Evolutionary conservation across 2,797 vertebrate genomes (phyloP), one percentile per base, ranked within the genome.

Genomic region (Kryptolebias ocellatus): DNA sequence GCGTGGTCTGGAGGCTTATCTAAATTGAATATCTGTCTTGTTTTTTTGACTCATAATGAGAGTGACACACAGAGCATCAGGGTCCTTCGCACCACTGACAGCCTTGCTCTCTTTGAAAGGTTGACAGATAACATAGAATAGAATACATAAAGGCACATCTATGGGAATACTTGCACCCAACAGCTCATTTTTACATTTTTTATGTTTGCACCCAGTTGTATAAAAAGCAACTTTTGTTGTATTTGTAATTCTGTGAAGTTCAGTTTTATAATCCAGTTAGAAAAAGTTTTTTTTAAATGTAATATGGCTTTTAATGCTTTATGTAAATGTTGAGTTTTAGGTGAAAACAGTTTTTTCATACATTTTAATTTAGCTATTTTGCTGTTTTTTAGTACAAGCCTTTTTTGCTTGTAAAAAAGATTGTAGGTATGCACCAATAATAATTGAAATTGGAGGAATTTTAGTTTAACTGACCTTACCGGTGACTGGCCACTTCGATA

Each of bases 1-100:
- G 88, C 89, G 52, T 83, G 87, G 85, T 89, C 85, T 76, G 83
- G 87, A 85, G 86, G 88, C 87, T 92, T 94, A 94, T 94, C 93
- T 94, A 92, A 94, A 94, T 94, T 93, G 91, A 94, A 94, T 93
- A 94, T 94, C 93, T 92, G 84, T 87, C 92, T 92, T 93, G 90
- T 93, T 93, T 94, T 92, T 91, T 89, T 89, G 87, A 72, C 74
- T 84, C 90, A 87, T 90, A 94, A 92, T 92, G 88, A 93, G 86
- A 92, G 86, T 91, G 87, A 87, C 89, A 89, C 78, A 52, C 81
- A 79, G 83, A 87, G 89, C 89, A 87, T 4, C 46, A 84, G 82
- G 86, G 89, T 92, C 89, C 90, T 74, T 79, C 57, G 70, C 74
- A 78, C 89, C 87, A 89, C 84, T 89, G 86, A 89, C 85, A 90